Evolutionary conservation across 1,140 invertebrate species (phyloP), one percentile per base, ranked within the genome.

Genomic region (Oedothorax gibbosus): DNA sequence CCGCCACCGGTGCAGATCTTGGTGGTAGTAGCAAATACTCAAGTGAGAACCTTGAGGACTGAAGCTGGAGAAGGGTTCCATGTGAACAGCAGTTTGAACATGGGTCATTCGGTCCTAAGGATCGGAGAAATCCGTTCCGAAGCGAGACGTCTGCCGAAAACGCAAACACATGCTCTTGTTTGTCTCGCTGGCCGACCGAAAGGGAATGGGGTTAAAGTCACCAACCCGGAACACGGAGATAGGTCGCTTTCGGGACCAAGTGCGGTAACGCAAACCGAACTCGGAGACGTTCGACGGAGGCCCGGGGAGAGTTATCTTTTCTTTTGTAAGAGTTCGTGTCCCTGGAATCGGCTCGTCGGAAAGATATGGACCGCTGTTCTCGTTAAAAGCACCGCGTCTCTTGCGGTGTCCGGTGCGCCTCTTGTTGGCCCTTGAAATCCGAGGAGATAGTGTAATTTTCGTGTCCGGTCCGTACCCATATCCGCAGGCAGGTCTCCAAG

Each of bases 41-140:
- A 7, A 64, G 14, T 64, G 60, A 64, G 60, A 64, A 64, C 60
- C 89, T 91, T 93, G 93, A 94, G 93, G 94, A 94, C 94, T 94
- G 94, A 95, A 92, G 94, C n/a, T 94, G 94, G 95, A 86, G 94
- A 95, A 95, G 90, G 91, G 92, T 93, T 96, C 94, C 94, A 93
- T 94, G 94, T 95, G 93, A 95, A 96, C 95, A 95, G 94, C 93
- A 91, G 92, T 96, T 95, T n/a, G 95, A 92, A 94, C 93, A 94
- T 93, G 94, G 94, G 94, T 90, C 92, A 95, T 94, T 95, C 94
- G 94, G 93, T 94, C 90, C 91, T 92, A 92, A 92, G 90, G 88
- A 89, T 56, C 57, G 75, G 91, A 90, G 90, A 91, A 90, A 89
- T 89, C 86, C 91, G 90, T 91, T 20, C 15, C 56, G 15, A 57